Evolutionary conservation across 2,888 invertebrate genomes (phyloP), one percentile per base, ranked within the genome.

Genomic region (Cancer borealis): DNA sequence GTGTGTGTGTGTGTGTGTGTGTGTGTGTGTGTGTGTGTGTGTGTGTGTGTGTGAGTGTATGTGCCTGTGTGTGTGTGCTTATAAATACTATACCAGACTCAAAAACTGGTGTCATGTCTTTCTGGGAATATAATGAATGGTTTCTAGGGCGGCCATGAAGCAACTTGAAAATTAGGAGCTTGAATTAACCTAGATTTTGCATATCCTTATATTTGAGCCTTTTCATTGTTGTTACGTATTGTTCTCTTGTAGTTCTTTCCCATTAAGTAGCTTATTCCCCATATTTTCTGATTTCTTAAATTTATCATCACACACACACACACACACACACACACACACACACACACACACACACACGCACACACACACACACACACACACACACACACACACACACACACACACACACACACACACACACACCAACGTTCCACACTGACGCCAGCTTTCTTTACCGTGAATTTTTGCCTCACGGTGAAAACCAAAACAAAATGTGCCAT

Each of bases 1-100:
- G 26, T 90, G 54, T 54, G 54, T 90, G 49, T 91, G n/a, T 91
- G 54, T 54, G 49, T 49, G 49, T 91, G 49, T 91, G 49, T 54
- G 49, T 49, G n/a, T 49, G 49, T 54, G 14, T 54, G 49, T 1
- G 47, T 90, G 47, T 84, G 84, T 84, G 84, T 47, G 26, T 90
- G 54, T 54, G 54, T 90, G 49, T 91, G n/a, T 91, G 54, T 54
- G 49, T 49, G 49, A 54, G 49, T 91, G 49, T 54, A 26, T 49
- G n/a, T 49, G 49, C n/a, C 2, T 54, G 49, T 1, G 47, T 90
- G 47, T 84, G 84, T 84, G 84, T 47, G 26, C 17, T 4, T 46
- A 26, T n/a, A 39, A 39, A 39, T 1, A 39, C 39, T 39, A 39
- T 39, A 39, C 39, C 39, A 39, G 39, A 39, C 39, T 39, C 39